Evolutionary conservation across 1,140 invertebrate species (phyloP).

Genomic region (Idris sp.): DNA sequence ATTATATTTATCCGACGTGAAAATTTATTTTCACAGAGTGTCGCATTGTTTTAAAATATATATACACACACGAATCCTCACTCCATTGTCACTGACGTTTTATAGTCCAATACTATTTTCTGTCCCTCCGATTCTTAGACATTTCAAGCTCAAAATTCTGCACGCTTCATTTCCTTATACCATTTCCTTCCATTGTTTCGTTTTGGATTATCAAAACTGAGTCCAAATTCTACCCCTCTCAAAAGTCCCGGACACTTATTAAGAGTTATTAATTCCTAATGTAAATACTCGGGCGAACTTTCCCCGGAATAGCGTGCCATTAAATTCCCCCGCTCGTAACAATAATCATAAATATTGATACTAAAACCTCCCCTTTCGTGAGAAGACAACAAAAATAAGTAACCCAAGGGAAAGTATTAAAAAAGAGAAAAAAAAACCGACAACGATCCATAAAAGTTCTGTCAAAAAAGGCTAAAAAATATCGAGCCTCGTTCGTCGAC

Average conservation of each 20-base stretch:
- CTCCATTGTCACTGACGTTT: slow-evolving; percentile 45
- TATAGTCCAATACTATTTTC: slow-evolving; percentile 14
- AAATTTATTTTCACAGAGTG: slow-evolving; percentile 20
- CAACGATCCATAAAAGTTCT: slow-evolving; percentile 22
- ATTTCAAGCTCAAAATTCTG: slow-evolving; percentile 14
- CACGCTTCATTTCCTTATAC: slow-evolving; percentile 30
- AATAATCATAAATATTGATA: slow-evolving; percentile 54
- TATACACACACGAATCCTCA: slow-evolving; percentile 18
- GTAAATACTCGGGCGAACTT: slow-evolving; percentile 50
- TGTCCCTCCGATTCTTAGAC: too few species aligned
- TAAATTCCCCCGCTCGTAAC: slow-evolving; percentile 39
- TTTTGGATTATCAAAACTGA: neutral
- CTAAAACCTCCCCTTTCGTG: slow-evolving; percentile 15
- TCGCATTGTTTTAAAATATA: slow-evolving; percentile 9
- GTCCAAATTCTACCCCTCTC: slow-evolving; percentile 29
- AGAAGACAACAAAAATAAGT: too few species aligned
- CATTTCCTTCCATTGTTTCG: slow-evolving; percentile 31
- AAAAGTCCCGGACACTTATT: slow-evolving; percentile 47
- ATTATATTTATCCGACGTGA: slow-evolving; percentile 33
- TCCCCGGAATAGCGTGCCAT: slow-evolving; percentile 21
- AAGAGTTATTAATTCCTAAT: slow-evolving; percentile 58
- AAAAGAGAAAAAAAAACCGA: too few species aligned
- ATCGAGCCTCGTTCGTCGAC: slow-evolving; percentile 16
- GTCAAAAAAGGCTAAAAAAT: slow-evolving; percentile 4
- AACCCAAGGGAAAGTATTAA: neutral